Evolutionary conservation across 2,888 invertebrate genomes (phyloP).

Genomic region (Esperia sulphurella): DNA sequence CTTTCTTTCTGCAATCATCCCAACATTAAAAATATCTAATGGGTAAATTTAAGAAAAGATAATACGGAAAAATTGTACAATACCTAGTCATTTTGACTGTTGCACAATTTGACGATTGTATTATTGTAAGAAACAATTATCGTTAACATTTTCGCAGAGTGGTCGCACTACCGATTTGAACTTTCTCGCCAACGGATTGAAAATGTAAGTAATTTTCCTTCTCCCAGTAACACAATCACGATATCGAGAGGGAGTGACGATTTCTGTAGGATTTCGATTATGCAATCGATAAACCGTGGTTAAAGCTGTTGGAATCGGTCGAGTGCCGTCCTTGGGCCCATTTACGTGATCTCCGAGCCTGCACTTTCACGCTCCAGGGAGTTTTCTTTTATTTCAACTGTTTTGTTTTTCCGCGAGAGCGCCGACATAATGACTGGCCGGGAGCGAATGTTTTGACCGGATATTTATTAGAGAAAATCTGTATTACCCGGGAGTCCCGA

Average conservation of each 20-base stretch:
- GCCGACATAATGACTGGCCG: constrained; percentile 55
- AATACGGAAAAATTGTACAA: no score
- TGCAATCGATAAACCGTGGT: constrained; percentile 29
- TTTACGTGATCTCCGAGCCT: constrained; percentile 40
- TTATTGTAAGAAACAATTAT: constrained; percentile 52
- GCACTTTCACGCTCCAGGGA: constrained; percentile 53
- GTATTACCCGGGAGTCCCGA: constrained; percentile 25
- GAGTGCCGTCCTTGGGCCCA: constrained; percentile 22
- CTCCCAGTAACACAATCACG: constrained; percentile 14
- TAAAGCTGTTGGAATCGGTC: constrained; percentile 26
- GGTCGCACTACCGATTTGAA: constrained; percentile 34
- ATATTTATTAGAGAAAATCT: constrained; percentile 48
- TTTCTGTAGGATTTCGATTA: constrained; percentile 24
- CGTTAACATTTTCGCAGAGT: constrained; percentile 28
- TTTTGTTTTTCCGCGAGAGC: constrained; percentile 51
- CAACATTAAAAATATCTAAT: no score
- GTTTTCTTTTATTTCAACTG: constrained; percentile 52
- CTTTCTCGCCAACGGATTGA: constrained; percentile 16
- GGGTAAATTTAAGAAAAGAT: no score
- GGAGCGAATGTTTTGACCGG: constrained; percentile 50
- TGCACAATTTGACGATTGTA: constrained; percentile 29
- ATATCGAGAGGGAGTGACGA: constrained; percentile 22
- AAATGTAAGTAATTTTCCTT: constrained; percentile 10
- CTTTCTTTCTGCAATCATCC: no score
- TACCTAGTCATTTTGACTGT: not conserved